phyloP scores from a whole-genome alignment of 1,140 invertebrate species.

The Oreohelix idahoensis region DNA sequence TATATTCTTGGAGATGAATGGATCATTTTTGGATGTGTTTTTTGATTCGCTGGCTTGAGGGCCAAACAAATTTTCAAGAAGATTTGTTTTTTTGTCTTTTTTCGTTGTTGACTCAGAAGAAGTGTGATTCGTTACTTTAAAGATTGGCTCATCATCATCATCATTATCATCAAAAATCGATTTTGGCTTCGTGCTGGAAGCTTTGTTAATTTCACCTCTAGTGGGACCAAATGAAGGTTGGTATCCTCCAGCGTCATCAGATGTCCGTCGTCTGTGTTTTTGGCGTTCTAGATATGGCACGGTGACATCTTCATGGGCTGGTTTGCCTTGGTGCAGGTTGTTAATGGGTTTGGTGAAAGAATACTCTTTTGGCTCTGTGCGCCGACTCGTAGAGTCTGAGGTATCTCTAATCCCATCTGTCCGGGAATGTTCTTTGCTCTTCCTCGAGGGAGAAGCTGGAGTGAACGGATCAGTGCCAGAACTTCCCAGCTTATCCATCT shows the following conservation, averaged over 20 bases:
- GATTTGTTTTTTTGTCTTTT: constrained; percentile 50
- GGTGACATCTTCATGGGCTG: constrained; percentile 59
- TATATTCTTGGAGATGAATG: constrained; percentile 46
- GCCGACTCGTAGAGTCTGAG: background rate
- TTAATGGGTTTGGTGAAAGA: constrained; percentile 59
- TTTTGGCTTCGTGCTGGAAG: background rate
- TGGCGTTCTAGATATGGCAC: constrained; percentile 54
- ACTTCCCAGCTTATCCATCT: constrained; percentile 48
- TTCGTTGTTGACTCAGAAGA: constrained; percentile 11
- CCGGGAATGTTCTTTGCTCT: background rate
- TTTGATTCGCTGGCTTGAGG: constrained; percentile 32
- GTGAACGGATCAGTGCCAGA: constrained; percentile 7
- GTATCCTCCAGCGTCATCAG: constrained; percentile 52
- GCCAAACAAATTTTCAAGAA: constrained; percentile 62
- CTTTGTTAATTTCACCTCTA: constrained; percentile 6
- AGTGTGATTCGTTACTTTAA: constrained; percentile 3
- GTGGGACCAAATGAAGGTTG: constrained; percentile 57
- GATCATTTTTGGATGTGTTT: constrained; percentile 38
- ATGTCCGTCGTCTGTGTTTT: constrained; percentile 38
- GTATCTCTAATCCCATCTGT: background rate
- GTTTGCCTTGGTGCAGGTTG: constrained; percentile 65
- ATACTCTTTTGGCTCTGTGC: constrained; percentile 44
- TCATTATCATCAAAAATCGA: constrained; percentile 41
- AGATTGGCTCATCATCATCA: constrained; percentile 25
- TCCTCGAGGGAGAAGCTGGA: background rate